Evolutionary conservation across 2,888 invertebrate genomes (phyloP).

Genomic region (Andrena fulva): DNA sequence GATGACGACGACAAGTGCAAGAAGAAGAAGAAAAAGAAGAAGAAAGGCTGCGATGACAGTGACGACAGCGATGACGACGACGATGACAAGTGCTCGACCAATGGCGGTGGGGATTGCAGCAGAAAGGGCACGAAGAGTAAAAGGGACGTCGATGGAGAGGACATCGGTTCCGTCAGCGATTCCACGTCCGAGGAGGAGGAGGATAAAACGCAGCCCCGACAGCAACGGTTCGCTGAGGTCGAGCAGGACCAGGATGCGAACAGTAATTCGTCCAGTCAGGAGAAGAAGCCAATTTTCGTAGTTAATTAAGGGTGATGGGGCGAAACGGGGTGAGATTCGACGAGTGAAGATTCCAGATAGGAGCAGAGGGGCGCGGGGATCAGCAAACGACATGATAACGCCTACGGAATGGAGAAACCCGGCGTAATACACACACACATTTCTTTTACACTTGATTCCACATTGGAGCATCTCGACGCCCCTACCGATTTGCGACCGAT

Average conservation of each 20-base stretch:
- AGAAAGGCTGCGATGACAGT: background rate
- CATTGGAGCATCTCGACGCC: no score
- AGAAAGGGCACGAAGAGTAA: background rate
- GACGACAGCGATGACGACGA: slow-evolving; percentile 9
- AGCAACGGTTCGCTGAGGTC: background rate
- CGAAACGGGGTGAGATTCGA: background rate
- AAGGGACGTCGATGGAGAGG: background rate
- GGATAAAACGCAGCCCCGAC: background rate
- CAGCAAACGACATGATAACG: background rate
- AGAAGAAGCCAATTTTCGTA: slow-evolving; percentile 15
- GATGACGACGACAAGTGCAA: slow-evolving; percentile 10
- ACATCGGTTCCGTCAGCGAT: slow-evolving; percentile 1
- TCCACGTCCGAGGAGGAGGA: slow-evolving; percentile 42
- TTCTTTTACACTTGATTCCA: no score
- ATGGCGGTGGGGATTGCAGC: no score
- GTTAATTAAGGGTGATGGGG: background rate
- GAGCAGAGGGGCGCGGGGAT: background rate
- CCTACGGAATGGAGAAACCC: background rate
- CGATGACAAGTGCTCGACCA: background rate
- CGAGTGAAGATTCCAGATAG: background rate
- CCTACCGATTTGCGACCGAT: no score
- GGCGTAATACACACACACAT: background rate
- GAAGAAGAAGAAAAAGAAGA: slow-evolving; percentile 12
- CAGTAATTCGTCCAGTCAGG: slow-evolving; percentile 11
- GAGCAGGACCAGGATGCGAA: background rate